Conservation (phyloP, 1,140 invertebrate species). For the Sycophila sp. region DNA sequence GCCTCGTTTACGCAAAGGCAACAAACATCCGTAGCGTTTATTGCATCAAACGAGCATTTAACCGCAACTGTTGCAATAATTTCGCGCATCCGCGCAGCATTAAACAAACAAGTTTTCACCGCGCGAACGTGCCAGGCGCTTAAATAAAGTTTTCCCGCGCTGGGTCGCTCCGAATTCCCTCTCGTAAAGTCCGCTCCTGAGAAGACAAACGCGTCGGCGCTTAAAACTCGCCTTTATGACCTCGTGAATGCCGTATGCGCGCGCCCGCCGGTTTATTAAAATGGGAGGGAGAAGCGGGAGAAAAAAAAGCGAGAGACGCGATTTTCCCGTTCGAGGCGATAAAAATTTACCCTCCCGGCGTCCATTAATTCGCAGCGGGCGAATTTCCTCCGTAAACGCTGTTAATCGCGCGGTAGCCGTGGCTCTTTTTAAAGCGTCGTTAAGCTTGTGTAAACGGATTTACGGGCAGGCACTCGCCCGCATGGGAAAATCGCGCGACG, state of each 20-base stretch:
- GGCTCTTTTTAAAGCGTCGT: constrained; percentile 29
- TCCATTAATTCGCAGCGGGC: not conserved
- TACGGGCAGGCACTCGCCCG: not conserved
- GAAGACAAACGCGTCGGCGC: constrained; percentile 21
- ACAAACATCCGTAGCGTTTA: too few species aligned
- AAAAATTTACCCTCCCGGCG: constrained; percentile 11
- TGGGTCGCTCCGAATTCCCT: constrained; percentile 33
- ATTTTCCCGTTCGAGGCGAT: constrained; percentile 6
- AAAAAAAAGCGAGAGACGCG: not conserved
- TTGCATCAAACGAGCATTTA: too few species aligned
- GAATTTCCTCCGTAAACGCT: not conserved
- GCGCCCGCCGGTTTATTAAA: constrained; percentile 6
- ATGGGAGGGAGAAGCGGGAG: not conserved
- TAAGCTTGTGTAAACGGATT: constrained; percentile 17
- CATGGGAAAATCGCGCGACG: not conserved
- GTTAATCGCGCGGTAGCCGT: constrained; percentile 25
- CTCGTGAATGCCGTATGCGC: not conserved
- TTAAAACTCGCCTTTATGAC: constrained; percentile 14
- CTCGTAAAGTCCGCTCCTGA: constrained; percentile 24
- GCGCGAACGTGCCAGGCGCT: not conserved
- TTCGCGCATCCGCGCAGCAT: not conserved
- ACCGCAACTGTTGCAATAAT: too few species aligned
- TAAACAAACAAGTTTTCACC: not conserved
- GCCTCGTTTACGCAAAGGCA: too few species aligned
- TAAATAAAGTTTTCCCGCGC: constrained; percentile 42